Evolutionary conservation across 2,888 invertebrate genomes (phyloP).

Genomic region (Sesamia inferens): DNA sequence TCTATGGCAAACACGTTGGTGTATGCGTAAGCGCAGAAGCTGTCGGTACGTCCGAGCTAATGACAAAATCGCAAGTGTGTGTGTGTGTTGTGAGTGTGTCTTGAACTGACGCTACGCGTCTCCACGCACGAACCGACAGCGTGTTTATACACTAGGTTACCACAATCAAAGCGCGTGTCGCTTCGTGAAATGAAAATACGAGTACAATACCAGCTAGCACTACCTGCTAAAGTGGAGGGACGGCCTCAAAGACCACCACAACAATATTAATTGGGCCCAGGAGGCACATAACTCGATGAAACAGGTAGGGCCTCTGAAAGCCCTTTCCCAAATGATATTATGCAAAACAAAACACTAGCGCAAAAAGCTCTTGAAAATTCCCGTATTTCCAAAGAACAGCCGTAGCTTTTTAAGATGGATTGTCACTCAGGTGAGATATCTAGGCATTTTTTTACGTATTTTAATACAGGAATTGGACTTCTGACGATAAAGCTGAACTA

Average conservation of each 20-base stretch:
- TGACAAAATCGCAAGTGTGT: neutral
- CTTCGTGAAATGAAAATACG: neutral
- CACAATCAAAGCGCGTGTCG: neutral
- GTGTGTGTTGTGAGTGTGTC: neutral
- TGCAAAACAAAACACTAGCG: slow-evolving; percentile 16
- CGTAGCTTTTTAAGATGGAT: too few species aligned
- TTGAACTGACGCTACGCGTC: too few species aligned
- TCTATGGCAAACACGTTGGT: neutral
- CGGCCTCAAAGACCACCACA: slow-evolving; percentile 10
- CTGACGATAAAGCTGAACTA: neutral
- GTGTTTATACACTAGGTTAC: neutral
- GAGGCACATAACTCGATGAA: slow-evolving; percentile 28
- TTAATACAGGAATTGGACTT: neutral
- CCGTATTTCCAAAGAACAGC: neutral
- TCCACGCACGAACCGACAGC: neutral
- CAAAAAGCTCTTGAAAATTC: neutral
- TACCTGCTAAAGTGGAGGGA: slow-evolving; percentile 4
- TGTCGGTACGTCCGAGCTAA: neutral
- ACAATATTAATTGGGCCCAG: slow-evolving; percentile 20
- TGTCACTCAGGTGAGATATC: too few species aligned
- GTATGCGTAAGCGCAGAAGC: neutral
- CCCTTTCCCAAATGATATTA: slow-evolving; percentile 5
- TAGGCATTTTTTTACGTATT: too few species aligned
- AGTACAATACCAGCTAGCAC: too few species aligned
- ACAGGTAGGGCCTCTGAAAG: slow-evolving; percentile 15